Conservation (phyloP, 2,113 vertebrate genomes). For the Myanophis thanlyinensis region DNA sequence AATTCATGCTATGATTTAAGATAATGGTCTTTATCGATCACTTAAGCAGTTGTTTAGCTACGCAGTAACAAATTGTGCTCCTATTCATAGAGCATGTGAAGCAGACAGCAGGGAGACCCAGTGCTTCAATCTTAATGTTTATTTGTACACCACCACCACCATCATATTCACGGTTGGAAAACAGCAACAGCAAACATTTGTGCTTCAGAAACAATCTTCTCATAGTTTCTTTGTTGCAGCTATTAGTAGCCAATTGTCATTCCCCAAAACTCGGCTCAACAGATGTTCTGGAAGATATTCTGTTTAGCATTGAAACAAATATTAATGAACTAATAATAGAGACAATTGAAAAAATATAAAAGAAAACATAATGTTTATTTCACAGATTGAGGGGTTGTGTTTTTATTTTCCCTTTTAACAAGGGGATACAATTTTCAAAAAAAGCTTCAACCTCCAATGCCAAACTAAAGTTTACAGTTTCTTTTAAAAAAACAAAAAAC, state of each 20-base stretch:
- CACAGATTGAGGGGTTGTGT: slow-evolving; percentile 33
- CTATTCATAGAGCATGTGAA: slow-evolving; percentile 85
- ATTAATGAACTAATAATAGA: slow-evolving; percentile 71
- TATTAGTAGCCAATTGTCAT: slow-evolving; percentile 76
- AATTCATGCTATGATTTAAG: slow-evolving; percentile 93
- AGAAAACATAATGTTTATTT: slow-evolving; percentile 45
- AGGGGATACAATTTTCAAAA: slow-evolving; percentile 42
- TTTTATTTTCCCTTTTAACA: slow-evolving; percentile 31
- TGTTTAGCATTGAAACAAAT: slow-evolving; percentile 70
- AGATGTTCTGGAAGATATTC: slow-evolving; percentile 72
- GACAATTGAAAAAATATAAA: slow-evolving; percentile 50
- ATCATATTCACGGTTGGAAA: slow-evolving; percentile 71
- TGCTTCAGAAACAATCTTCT: slow-evolving; percentile 70
- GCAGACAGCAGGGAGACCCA: slow-evolving; percentile 77
- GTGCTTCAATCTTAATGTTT: slow-evolving; percentile 69
- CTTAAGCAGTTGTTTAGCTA: slow-evolving; percentile 95
- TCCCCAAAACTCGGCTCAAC: slow-evolving; percentile 67
- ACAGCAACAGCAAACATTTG: slow-evolving; percentile 71
- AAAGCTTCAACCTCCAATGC: not conserved
- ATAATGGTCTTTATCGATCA: slow-evolving; percentile 97
- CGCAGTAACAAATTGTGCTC: slow-evolving; percentile 86
- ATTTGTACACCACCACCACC: slow-evolving; percentile 51
- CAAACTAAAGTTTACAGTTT: not conserved
- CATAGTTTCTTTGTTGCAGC: slow-evolving; percentile 77
- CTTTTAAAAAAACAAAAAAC: not conserved